Percentiles rank a stretch among this genome's conserved stretches.
phyloP scores from a whole-genome alignment of 2,888 invertebrate species.

The Stegophylla sp. region DNA sequence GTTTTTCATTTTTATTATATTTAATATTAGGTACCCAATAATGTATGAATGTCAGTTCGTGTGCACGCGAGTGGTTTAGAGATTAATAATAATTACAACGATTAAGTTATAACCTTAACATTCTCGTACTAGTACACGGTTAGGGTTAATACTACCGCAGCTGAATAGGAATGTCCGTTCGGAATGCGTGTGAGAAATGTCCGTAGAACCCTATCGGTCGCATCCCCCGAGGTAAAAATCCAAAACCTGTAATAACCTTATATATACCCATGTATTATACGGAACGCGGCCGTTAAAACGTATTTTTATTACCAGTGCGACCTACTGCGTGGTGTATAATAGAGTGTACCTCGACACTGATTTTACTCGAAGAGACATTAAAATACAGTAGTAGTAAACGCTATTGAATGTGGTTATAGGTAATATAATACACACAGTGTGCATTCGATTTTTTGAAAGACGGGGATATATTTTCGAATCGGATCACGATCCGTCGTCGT shows the following conservation, averaged over 20 bases:
- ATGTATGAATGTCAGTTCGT: background rate
- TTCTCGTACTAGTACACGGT: no score
- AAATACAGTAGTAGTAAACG: conserved; percentile 6
- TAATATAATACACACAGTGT: no score
- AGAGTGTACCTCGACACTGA: background rate
- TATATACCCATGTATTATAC: background rate
- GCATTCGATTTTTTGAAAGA: conserved; percentile 22
- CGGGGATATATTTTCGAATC: conserved; percentile 30
- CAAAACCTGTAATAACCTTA: conserved; percentile 42
- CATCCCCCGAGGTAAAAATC: conserved; percentile 44
- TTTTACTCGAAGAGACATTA: conserved; percentile 34
- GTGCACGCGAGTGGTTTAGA: background rate
- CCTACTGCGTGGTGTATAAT: background rate
- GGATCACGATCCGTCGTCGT: conserved; percentile 47
- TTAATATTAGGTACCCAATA: background rate
- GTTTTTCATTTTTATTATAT: no score
- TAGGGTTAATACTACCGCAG: no score
- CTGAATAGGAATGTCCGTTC: conserved; percentile 19
- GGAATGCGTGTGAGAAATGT: conserved; percentile 38
- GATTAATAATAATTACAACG: conserved; percentile 16
- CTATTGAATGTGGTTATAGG: no score
- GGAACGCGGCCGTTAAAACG: conserved; percentile 8
- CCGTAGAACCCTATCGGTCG: conserved; percentile 33
- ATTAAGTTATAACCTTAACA: conserved; percentile 36
- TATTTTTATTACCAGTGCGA: conserved; percentile 23